Percentiles rank a stretch among this genome's conserved stretches.
phyloP scores from a whole-genome alignment of 2,113 vertebrate species.

The Danionella cerebrum region DNA sequence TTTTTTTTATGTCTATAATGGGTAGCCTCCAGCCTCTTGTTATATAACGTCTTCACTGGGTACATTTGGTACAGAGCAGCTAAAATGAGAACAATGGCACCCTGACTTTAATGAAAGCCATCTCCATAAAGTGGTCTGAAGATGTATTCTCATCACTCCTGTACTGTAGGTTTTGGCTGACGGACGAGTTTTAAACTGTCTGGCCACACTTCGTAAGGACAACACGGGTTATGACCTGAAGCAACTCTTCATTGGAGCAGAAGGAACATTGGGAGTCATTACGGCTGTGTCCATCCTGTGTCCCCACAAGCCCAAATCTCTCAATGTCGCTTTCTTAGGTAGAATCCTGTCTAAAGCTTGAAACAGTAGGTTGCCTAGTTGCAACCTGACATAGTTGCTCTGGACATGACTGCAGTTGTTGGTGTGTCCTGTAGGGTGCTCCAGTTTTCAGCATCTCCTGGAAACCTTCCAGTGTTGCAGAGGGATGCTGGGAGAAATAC shows the following conservation, averaged over 20 bases:
- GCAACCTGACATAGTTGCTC: not conserved
- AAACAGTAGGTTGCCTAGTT: too few species aligned
- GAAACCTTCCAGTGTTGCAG: constrained; percentile 76
- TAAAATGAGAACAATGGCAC: not conserved
- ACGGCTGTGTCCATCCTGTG: constrained; percentile 85
- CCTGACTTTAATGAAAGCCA: not conserved
- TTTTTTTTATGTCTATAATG: not conserved
- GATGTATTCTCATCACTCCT: not conserved
- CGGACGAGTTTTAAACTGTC: constrained; percentile 75
- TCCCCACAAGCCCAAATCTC: constrained; percentile 76
- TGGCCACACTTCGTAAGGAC: constrained; percentile 82
- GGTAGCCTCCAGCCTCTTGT: not conserved
- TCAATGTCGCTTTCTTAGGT: constrained; percentile 89
- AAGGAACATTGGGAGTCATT: constrained; percentile 88
- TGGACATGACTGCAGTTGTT: not conserved
- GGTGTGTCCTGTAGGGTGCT: constrained; percentile 68
- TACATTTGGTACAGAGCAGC: too few species aligned
- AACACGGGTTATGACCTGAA: constrained; percentile 97
- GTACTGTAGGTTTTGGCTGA: constrained; percentile 77
- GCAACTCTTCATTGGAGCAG: constrained; percentile 92
- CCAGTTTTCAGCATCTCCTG: constrained; percentile 75
- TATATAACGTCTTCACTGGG: too few species aligned
- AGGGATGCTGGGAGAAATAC: constrained; percentile 84
- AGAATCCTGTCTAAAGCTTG: too few species aligned
- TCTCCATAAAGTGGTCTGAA: not conserved